Percentiles rank a stretch among this genome's conserved stretches.
Conservation (phyloP, 2,113 vertebrate species). For the Prunella himalayana region DNA sequence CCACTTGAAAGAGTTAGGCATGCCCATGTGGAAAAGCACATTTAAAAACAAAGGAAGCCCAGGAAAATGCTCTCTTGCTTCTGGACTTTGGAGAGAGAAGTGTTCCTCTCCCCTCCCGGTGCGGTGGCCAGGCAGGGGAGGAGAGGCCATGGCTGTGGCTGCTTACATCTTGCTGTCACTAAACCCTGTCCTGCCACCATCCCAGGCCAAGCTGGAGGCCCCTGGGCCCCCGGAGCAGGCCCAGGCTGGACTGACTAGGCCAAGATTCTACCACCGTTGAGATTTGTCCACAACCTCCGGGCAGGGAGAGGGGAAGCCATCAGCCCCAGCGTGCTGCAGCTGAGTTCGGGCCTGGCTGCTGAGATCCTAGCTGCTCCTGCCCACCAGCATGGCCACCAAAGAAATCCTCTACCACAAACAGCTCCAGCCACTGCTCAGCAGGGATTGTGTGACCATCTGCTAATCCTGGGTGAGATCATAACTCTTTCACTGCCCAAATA, state of each 20-base stretch:
- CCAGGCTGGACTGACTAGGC: not conserved
- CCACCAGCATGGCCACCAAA: not conserved
- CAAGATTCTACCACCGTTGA: not conserved
- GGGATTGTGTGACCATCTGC: not conserved
- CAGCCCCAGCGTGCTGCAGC: not conserved
- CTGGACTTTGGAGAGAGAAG: not conserved
- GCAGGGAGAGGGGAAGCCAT: not conserved
- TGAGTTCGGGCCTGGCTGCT: not conserved
- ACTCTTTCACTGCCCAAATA: not conserved
- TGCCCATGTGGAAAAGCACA: not conserved
- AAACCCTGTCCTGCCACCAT: not conserved
- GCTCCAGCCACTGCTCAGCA: not conserved
- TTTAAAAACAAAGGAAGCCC: not conserved
- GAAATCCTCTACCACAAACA: not conserved
- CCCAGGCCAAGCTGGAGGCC: not conserved
- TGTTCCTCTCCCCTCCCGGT: not conserved
- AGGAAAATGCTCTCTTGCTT: not conserved
- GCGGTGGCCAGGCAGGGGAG: fast-evolving
- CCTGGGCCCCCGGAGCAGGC: not conserved
- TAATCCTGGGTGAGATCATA: not conserved
- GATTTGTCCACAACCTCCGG: not conserved
- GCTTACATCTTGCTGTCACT: not conserved
- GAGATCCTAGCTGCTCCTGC: not conserved
- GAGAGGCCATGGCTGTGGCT: not conserved
- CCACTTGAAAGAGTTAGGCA: not conserved